Conservation (phyloP, 2,797 vertebrate species). For the Jordanella pulchra region DNA sequence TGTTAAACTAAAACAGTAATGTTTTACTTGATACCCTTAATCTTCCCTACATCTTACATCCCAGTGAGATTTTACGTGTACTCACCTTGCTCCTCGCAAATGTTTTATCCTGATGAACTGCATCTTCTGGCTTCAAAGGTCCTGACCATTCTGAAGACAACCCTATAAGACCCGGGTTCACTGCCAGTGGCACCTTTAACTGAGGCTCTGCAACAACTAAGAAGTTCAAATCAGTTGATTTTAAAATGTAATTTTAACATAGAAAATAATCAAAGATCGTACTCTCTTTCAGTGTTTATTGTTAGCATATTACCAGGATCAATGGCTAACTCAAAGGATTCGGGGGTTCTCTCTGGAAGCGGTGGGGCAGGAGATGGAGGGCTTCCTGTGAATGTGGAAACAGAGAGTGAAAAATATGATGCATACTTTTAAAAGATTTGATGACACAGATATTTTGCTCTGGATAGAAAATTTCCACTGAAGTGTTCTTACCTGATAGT, state of each 20-base stretch:
- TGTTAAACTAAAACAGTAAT: neutral
- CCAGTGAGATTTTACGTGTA: neutral
- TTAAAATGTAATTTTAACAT: neutral
- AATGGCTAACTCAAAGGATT: constrained; percentile 85
- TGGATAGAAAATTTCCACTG: neutral
- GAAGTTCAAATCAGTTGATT: neutral
- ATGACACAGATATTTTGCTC: neutral
- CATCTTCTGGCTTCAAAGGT: constrained; percentile 15
- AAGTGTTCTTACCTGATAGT: constrained; percentile 31
- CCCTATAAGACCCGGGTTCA: constrained; percentile 57
- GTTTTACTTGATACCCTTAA: neutral
- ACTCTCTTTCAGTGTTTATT: neutral
- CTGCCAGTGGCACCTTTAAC: constrained; percentile 1
- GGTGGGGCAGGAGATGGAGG: constrained; percentile 84
- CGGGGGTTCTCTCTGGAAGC: constrained; percentile 90
- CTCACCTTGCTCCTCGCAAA: constrained; percentile 79
- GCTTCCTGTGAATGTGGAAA: constrained; percentile 49
- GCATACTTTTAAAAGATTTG: neutral
- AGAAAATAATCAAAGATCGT: neutral
- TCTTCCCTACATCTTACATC: neutral
- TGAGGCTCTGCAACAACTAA: constrained; percentile 61
- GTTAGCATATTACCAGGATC: constrained; percentile 68
- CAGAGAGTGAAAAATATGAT: neutral
- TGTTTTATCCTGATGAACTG: constrained; percentile 41
- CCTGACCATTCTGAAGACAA: constrained; percentile 80